phyloP scores from a whole-genome alignment of 2,113 vertebrate species.

The Verasper variegatus region DNA sequence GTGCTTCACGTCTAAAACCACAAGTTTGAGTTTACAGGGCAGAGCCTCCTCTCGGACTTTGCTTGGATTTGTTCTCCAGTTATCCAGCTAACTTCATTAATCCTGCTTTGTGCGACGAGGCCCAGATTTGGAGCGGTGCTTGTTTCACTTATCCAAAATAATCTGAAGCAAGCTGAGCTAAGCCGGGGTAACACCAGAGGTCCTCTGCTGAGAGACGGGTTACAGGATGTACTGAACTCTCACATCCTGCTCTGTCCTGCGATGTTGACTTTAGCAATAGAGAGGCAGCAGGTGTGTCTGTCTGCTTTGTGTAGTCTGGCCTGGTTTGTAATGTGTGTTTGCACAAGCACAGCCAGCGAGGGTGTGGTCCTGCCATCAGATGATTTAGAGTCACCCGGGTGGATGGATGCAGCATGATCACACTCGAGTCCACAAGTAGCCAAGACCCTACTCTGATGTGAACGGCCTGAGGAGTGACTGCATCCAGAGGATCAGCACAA shows the following conservation, averaged over 20 bases:
- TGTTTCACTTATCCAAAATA: slow-evolving; percentile 19
- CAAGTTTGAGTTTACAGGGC: slow-evolving; percentile 8
- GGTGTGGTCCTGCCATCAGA: slow-evolving; percentile 21
- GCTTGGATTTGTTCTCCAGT: not conserved
- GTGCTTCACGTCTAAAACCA: not conserved
- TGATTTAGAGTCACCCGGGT: slow-evolving; percentile 28
- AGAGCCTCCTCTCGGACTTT: slow-evolving; percentile 5
- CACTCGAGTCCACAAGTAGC: too few species aligned
- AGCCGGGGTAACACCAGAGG: not conserved
- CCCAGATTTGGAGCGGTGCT: not conserved
- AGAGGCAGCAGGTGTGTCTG: slow-evolving; percentile 50
- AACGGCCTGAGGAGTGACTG: slow-evolving; percentile 9
- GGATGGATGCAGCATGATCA: slow-evolving; percentile 9
- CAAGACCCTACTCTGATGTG: too few species aligned
- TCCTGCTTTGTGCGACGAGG: slow-evolving; percentile 16
- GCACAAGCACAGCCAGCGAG: slow-evolving; percentile 21
- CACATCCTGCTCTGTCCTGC: slow-evolving; percentile 12
- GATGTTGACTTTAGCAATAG: slow-evolving; percentile 34
- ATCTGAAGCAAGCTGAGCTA: slow-evolving; percentile 7
- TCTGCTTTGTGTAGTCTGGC: slow-evolving; percentile 25
- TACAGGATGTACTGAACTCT: slow-evolving; percentile 15
- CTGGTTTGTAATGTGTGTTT: slow-evolving; percentile 45
- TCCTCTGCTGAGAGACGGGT: slow-evolving; percentile 2
- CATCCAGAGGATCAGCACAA: slow-evolving; percentile 5
- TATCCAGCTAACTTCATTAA: slow-evolving; percentile 28